Base-by-base conservation (phyloP, 2,113 vertebrate genomes). In the Oncorhynchus mykiss region DNA sequence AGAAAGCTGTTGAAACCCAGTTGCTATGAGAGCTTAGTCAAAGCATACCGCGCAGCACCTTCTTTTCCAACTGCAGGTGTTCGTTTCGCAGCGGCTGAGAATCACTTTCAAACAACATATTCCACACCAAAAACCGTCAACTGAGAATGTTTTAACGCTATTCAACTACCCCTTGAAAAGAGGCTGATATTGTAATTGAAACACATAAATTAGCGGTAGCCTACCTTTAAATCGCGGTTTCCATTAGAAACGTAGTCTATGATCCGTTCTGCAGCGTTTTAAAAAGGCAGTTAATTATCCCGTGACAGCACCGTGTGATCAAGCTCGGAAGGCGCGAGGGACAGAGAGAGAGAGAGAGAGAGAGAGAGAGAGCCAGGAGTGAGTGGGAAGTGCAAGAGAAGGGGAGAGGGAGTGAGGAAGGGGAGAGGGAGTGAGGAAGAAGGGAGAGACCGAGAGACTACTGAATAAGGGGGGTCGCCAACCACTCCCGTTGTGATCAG, bases 261-360 rank as follows among this genome's bases (percentile, higher is more conserved):
- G 82, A 82, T 89, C 82, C 84, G 85, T 70, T 86, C 82, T 78
- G 88, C 85, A 74, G 81, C 76, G 74, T 25, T 25, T 27, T n/a
- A 34, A 22, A n/a, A 24, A 66, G 64, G 64, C 12, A 66, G 64
- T 66, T 60, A 20, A 60, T 60, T 60, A 60, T 60, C 57, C 57
- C 20, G 16, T 60, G 57, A n/a, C 57, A 60, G 14, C 57, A 60
- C 4, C 20, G 57, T 60, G 57, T 60, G 57, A 7, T 60, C 16
- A 14, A n/a, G 57, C 20, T 60, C 57, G 20, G 57, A 60, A 11
- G 14, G 57, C 4, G 57, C 1, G 57, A 60, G 57, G 20, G 57
- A 22, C 20, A 67, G 66, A 79, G 85, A 77, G 87, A 85, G 57
- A 67, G 66, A 79, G 85, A 76, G 87, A 25, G 25, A 25, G 25